phyloP scores from a whole-genome alignment of 2,797 vertebrate genomes.

The Thunnus albacares region DNA sequence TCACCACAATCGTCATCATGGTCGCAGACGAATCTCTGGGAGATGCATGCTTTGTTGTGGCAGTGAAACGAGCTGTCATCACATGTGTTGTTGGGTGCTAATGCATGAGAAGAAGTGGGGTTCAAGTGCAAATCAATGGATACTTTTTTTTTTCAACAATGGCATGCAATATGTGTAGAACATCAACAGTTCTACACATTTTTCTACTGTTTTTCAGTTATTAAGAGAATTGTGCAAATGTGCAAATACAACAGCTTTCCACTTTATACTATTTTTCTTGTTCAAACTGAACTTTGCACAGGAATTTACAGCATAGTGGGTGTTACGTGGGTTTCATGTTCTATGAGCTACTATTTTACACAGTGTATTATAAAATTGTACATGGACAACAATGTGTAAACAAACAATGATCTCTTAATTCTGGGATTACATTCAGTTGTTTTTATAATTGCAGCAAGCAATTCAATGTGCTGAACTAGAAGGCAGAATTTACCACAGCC shows the following conservation, averaged over 20 bases:
- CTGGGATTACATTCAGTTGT: not conserved
- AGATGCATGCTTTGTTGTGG: slow-evolving; percentile 94
- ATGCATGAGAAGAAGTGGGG: slow-evolving; percentile 36
- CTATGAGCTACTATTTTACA: not conserved
- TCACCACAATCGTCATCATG: slow-evolving; percentile 98
- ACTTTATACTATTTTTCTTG: not conserved
- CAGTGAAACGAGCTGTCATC: slow-evolving; percentile 96
- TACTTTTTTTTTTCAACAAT: slow-evolving; percentile 7
- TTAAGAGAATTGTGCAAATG: not conserved
- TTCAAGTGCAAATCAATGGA: slow-evolving; percentile 34
- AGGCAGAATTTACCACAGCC: slow-evolving; percentile 90
- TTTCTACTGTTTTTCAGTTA: slow-evolving; percentile 3
- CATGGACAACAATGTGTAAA: not conserved
- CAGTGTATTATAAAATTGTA: not conserved
- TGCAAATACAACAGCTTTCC: slow-evolving; percentile 16
- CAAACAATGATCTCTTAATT: slow-evolving; percentile 5
- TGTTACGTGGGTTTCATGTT: not conserved
- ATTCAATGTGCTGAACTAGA: not conserved
- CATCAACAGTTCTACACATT: not conserved
- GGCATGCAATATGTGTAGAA: slow-evolving; percentile 14
- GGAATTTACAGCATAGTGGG: not conserved
- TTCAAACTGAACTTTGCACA: not conserved
- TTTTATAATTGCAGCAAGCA: not conserved
- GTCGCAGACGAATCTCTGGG: slow-evolving; percentile 95
- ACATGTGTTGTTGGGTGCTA: slow-evolving; percentile 98